phyloP scores from a whole-genome alignment of 2,113 vertebrate species.

The Bombycilla garrulus region DNA sequence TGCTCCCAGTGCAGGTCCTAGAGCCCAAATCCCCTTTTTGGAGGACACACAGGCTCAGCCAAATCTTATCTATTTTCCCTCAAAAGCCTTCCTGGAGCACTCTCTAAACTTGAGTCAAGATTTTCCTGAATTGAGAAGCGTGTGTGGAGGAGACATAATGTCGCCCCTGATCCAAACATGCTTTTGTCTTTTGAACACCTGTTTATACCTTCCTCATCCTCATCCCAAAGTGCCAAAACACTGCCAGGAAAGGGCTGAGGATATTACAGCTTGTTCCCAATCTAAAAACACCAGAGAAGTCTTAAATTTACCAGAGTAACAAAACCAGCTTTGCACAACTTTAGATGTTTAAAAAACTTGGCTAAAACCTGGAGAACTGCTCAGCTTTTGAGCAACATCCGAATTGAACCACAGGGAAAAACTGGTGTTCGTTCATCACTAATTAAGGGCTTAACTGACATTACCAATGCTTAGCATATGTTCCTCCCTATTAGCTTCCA shows the following conservation, averaged over 20 bases:
- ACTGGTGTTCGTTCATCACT: constrained; percentile 51
- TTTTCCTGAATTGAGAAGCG: neutral
- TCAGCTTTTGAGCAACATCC: constrained; percentile 22
- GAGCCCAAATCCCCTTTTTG: neutral
- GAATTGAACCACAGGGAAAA: constrained; percentile 54
- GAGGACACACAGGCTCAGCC: neutral
- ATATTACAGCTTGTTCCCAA: neutral
- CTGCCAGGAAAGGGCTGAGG: neutral
- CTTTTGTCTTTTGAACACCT: neutral
- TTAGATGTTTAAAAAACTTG: neutral
- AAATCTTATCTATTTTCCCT: neutral
- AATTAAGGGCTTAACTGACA: constrained; percentile 55
- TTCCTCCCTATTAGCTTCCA: constrained; percentile 63
- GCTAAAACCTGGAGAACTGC: neutral
- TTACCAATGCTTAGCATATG: constrained; percentile 69
- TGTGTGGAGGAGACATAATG: neutral
- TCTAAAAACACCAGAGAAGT: neutral
- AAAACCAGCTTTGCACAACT: neutral
- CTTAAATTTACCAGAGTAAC: neutral
- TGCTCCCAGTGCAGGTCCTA: neutral
- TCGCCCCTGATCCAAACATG: neutral
- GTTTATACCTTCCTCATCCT: neutral
- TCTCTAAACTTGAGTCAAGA: neutral
- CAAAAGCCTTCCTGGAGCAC: neutral
- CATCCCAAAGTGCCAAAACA: neutral